These are phyloP conservation scores for Rhingia rostrata DNA, from an alignment of 2,888 invertebrate species.

Conservation along the genomic window DNA sequence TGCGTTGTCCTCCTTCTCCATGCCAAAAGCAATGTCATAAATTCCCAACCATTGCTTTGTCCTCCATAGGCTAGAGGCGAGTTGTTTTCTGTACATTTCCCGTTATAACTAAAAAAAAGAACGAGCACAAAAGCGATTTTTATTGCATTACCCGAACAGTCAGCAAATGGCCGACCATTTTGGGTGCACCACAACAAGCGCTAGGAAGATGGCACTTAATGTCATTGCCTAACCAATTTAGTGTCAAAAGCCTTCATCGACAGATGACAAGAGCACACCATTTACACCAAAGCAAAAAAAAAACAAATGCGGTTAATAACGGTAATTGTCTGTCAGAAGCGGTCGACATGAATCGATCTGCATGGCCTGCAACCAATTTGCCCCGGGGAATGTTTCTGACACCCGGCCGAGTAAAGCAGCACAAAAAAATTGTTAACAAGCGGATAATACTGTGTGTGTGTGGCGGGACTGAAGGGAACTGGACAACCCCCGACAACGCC, in stretches of 20 bases:
- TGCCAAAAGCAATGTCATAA: slow-evolving; percentile 13
- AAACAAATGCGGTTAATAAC: slow-evolving; percentile 29
- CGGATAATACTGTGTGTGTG: slow-evolving; percentile 3
- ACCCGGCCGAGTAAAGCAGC: slow-evolving; percentile 10
- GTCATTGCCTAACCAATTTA: slow-evolving; percentile 24
- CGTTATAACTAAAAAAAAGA: slow-evolving; percentile 36
- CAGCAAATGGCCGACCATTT: slow-evolving; percentile 22
- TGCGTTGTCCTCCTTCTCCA: slow-evolving; percentile 28
- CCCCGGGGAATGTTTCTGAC: slow-evolving; percentile 3
- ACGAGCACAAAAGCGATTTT: slow-evolving; percentile 35
- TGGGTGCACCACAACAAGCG: slow-evolving; percentile 22
- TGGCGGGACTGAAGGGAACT: background rate
- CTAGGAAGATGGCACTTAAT: slow-evolving; percentile 30
- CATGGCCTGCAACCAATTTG: background rate
- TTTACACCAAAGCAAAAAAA: slow-evolving; percentile 8
- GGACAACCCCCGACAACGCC: slow-evolving; percentile 7
- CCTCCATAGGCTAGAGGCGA: background rate
- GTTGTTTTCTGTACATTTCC: slow-evolving; percentile 29
- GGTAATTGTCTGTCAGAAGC: slow-evolving; percentile 42
- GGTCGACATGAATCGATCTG: background rate
- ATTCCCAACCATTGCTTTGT: slow-evolving; percentile 33
- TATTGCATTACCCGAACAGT: slow-evolving; percentile 40
- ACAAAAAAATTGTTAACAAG: slow-evolving; percentile 25
- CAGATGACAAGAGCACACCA: background rate
- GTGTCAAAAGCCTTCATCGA: slow-evolving; percentile 23